phyloP scores from a whole-genome alignment of 2,888 invertebrate species.

The Microplitis manilae region DNA sequence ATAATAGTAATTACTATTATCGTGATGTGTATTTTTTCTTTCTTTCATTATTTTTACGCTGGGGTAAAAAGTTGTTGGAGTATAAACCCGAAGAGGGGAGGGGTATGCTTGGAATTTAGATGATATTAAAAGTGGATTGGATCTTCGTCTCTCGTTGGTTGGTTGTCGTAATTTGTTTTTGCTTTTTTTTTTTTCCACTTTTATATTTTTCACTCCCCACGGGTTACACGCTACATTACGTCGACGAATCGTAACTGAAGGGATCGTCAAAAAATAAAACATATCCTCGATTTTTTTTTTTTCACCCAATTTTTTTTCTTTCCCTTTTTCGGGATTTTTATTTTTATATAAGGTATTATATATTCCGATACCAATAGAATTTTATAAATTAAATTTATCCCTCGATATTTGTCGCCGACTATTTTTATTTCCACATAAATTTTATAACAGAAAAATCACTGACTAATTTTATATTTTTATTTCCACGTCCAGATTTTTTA shows the following conservation, averaged over 20 bases:
- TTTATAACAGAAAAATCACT: neutral
- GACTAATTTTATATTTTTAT: neutral
- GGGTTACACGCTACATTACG: constrained; percentile 40
- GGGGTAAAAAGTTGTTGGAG: neutral
- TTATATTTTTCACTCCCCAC: constrained; percentile 12
- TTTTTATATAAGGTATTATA: neutral
- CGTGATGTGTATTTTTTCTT: neutral
- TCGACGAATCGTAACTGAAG: constrained; percentile 35
- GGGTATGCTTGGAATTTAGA: constrained; percentile 15
- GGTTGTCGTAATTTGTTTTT: constrained; percentile 28
- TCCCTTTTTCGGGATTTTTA: neutral
- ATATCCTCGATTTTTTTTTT: neutral
- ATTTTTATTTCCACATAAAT: neutral
- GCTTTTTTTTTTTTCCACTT: neutral
- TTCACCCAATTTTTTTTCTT: neutral
- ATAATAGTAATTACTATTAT: neutral
- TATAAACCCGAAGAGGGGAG: neutral
- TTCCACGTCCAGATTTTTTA: neutral
- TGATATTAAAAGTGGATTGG: constrained; percentile 40
- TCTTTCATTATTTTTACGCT: neutral
- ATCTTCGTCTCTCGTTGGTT: constrained; percentile 42
- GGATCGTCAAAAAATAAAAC: constrained; percentile 3
- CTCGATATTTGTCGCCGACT: neutral
- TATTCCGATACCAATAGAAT: neutral
- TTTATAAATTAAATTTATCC: neutral